Percentiles rank a stretch among this genome's conserved stretches.
phyloP scores from a whole-genome alignment of 2,113 vertebrate species.

The Vimba vimba region DNA sequence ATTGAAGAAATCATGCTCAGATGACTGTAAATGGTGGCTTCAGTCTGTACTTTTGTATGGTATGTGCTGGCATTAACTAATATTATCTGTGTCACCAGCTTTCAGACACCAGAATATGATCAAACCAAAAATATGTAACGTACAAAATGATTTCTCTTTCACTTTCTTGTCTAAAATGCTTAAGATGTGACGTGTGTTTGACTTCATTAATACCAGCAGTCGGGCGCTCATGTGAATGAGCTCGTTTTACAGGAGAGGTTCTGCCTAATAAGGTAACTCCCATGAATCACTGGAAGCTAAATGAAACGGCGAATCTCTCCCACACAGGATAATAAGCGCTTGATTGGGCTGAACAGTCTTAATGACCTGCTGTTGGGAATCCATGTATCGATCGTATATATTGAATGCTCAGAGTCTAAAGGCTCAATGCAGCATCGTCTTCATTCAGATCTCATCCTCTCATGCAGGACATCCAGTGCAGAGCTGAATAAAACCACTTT shows the following conservation, averaged over 20 bases:
- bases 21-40: background rate
- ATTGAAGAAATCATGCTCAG: background rate
- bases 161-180: background rate
- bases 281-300: constrained; percentile 35
- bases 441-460: constrained; percentile 25
- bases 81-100: background rate
- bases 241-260: constrained; percentile 33
- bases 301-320: constrained; percentile 28
- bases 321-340: constrained; percentile 29
- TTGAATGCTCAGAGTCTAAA: constrained; percentile 31
- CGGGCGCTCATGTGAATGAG: background rate
- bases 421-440: constrained; percentile 26
- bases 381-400: constrained; percentile 46
- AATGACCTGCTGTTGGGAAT: constrained; percentile 42
- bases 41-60: background rate
- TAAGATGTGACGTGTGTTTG: background rate
- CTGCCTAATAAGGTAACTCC: constrained; percentile 39
- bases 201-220: background rate
- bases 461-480: constrained; percentile 13
- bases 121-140: background rate
- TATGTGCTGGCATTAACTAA: background rate
- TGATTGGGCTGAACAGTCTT: constrained; percentile 49
- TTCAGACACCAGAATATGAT: background rate
- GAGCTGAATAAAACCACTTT: background rate
- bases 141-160: background rate